Base-by-base conservation (phyloP, 1,140 invertebrate genomes). In the Dryas iulia region DNA sequence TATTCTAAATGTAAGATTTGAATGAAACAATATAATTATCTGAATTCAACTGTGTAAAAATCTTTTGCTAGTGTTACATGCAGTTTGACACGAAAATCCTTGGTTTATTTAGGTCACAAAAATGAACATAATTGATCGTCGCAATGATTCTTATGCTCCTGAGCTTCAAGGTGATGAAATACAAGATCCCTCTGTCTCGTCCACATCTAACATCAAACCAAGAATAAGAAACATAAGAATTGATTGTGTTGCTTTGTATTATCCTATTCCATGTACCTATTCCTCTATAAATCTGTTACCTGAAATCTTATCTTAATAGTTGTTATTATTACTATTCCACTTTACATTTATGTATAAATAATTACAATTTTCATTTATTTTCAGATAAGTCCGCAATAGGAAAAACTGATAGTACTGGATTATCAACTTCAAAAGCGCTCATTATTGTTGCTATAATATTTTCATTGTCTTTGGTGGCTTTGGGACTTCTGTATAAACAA, bases 401-500 rank as follows among this genome's bases (percentile, higher is more conserved):
- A 30, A 47, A 64, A 30, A 14, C 18, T 59, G 78, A 74, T 73
- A 64, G 58, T 47, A 39, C 53, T 59, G 71, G 72, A 63, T 69
- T 92, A 78, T 94, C 93, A 18, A 94, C 94, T 67, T 92, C 88
- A 64, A 92, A 82, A 78, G 93, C 94, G 60, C 71, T 94, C 63
- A 76, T 94, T 71, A 90, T 93, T 67, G 93, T 95, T 67, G 82
- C 84, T 64, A 85, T 93, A 39, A 95, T 96, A 75, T 96, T 97
- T 93, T 8, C 94, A 30, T 76, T 87, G 30, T 96, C 95, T 35
- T 74, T 96, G 54, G 81, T 93, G 39, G 92, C 93, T 53, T 87
- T 97, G 65, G 92, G 90, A 75, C 93, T 95, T 82, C 92, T 97
- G 24, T 97, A 96, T 77, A 94, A 91, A 73, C 96, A 94, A 89